phyloP scores from a whole-genome alignment of 1,140 invertebrate species.

The Drosophila neocordata region DNA sequence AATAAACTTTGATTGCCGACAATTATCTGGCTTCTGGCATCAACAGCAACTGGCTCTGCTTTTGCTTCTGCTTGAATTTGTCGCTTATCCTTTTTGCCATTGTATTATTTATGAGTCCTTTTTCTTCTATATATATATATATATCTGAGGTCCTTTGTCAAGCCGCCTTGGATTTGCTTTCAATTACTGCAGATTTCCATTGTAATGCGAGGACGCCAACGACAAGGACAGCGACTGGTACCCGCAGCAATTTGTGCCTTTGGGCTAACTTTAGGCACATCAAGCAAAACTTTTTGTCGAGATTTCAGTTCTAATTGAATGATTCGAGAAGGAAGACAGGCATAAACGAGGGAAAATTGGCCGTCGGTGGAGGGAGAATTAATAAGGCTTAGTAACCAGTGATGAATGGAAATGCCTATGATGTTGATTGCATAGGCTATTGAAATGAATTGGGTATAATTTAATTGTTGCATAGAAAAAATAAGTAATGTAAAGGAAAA shows the following conservation, averaged over 20 bases:
- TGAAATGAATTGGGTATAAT: background rate
- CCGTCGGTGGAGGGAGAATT: background rate
- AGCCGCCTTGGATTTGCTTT: constrained; percentile 59
- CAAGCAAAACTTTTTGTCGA: constrained; percentile 30
- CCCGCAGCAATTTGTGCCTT: constrained; percentile 63
- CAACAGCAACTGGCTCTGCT: constrained; percentile 14
- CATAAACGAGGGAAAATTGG: background rate
- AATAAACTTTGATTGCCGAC: constrained; percentile 78
- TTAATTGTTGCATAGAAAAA: background rate
- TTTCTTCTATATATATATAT: constrained; percentile 9
- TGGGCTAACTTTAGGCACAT: constrained; percentile 48
- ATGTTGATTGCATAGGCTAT: constrained; percentile 1
- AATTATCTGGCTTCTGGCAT: constrained; percentile 72
- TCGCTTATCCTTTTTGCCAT: constrained; percentile 63
- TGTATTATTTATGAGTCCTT: constrained; percentile 58
- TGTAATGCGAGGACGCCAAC: constrained; percentile 11
- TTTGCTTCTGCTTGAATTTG: constrained; percentile 44
- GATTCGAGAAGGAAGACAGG: constrained; percentile 20
- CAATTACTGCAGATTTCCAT: constrained; percentile 61
- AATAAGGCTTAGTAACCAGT: constrained; percentile 11
- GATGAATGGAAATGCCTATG: constrained; percentile 6
- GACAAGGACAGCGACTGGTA: constrained; percentile 25
- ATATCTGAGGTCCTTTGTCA: constrained; percentile 12
- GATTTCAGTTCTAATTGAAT: constrained; percentile 43
- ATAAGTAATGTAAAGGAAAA: background rate